Evolutionary conservation across 1,140 invertebrate species (phyloP), one percentile per base, ranked within the genome.

Genomic region (Diuraphis noxia): DNA sequence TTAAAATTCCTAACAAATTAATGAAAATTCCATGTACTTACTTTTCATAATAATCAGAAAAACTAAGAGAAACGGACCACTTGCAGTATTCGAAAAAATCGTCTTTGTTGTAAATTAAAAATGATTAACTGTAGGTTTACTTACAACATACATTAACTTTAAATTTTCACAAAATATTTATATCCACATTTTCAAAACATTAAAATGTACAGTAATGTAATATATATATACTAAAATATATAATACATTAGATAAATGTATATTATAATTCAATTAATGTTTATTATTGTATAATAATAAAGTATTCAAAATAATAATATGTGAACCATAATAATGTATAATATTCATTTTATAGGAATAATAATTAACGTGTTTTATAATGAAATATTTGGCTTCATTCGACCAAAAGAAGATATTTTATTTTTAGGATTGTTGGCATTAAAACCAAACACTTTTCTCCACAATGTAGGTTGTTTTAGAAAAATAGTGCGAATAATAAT

Each of bases 401-500:
- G 3, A n/a, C 49, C 38, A 88, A 63, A 88, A 63, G 30, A 63
- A 88, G 56, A 88, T 63, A 63, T 63, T 88, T 63, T 88, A 88
- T 88, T 88, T 88, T 63, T 88, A 88, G 49, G 52, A 63, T 21
- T 56, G 49, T 63, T 88, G 86, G 52, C 86, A 88, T 52, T 86
- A 86, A 19, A 86, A 86, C 43, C 23, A 25, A 86, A 52, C 21
- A 86, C 52, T 36, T 38, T 23, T 52, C 34, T n/a, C 34, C 46
- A 49, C 34, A 52, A 21, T 52, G 25, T 88, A 88, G 21, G 19
- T 56, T 88, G 19, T 56, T 88, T 88, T 88, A 63, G 23, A 56
- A 38, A 56, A 40, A 88, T 38, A 63, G 25, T 88, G 38, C 36
- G 40, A 63, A 88, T 88, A 56, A 38, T 56, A n/a, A 88, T 88